A percentile compares a stretch with the other conserved stretches of the same genome.
These are phyloP conservation scores for Malaclemys terrapin DNA, from an alignment of 2,113 vertebrate species.

Conservation along the genomic window DNA sequence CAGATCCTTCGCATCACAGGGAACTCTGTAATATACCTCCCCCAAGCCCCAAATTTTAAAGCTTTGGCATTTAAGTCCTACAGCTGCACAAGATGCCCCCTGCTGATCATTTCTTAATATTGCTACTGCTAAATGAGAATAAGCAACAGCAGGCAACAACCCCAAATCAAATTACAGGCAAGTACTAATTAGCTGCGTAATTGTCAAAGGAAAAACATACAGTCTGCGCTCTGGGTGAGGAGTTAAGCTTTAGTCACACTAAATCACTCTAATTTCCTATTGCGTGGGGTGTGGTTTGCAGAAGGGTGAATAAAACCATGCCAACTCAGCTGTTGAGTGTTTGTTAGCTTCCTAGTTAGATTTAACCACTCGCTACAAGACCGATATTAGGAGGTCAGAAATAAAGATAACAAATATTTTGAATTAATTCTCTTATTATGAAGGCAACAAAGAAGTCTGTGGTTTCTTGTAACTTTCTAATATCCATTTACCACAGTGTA, in stretches of 20 bases:
- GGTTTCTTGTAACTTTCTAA: neutral
- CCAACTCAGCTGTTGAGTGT: neutral
- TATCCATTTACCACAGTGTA: neutral
- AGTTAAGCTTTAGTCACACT: constrained; percentile 53
- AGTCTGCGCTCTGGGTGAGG: constrained; percentile 20
- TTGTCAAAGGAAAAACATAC: constrained; percentile 33
- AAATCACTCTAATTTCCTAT: constrained; percentile 52
- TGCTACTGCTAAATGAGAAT: neutral
- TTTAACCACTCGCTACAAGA: neutral
- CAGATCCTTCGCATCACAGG: neutral
- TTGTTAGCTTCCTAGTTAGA: neutral
- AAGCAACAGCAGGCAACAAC: constrained; percentile 53
- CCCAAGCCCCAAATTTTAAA: neutral
- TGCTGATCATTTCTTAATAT: constrained; percentile 49
- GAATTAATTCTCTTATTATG: neutral
- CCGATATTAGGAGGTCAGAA: neutral
- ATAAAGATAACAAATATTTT: neutral
- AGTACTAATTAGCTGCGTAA: constrained; percentile 51
- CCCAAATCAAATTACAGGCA: constrained; percentile 53
- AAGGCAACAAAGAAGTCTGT: neutral
- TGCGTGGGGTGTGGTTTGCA: constrained; percentile 35
- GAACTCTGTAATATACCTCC: neutral
- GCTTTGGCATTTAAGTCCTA: constrained; percentile 28
- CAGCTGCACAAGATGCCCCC: constrained; percentile 59
- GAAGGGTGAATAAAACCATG: constrained; percentile 14